Base-by-base conservation (phyloP, 2,113 vertebrate species). In the Nicator chloris region DNA sequence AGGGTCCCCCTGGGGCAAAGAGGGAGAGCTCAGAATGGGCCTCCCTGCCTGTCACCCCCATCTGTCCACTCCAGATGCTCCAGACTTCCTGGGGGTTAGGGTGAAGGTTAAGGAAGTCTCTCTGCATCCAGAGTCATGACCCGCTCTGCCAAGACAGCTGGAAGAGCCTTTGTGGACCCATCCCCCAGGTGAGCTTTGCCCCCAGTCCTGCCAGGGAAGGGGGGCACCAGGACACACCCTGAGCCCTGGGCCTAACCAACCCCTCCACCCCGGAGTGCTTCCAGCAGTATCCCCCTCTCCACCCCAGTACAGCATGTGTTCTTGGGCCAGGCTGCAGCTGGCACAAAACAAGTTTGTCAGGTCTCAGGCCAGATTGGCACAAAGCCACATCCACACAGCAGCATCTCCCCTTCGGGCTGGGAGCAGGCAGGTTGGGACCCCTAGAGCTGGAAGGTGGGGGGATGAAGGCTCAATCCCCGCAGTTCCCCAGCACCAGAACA, bases 221-320 rank as follows among this genome's bases (percentile, higher is more conserved):
- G 28, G 22, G 15, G 5, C n/a, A 89, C 6, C 5, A 13, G 47
- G n/a, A 88, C 0, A 0, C 11, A 26, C 21, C 17, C 49, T 8
- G 11, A 85, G 15, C 26, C 10, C 21, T 45, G n/a, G 24, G 15
- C 51, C 39, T 21, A 80, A 24, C 23, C 0, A 0, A 20, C 10
- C 23, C 39, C 57, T 59, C 33, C 8, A 7, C 15, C 10, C 8
- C 4, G 20, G 22, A n/a, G 33, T 86, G 66, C 39, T 33, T 15
- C 33, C 26, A 37, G 35, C 1, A 4, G 39, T 18, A 63, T 4
- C 33, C 35, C 13, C 30, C 47, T 50, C 23, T 59, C 30, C 33
- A 65, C 5, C 1, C 18, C 0, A 4, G 39, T 24, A 33, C 23
- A 54, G 20, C 37, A 87, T 2, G 1, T 47, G 27, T n/a, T 47